A percentile compares a stretch with the other conserved stretches of the same genome.
These are phyloP conservation scores for Uropetala carovei DNA, from an alignment of 2,888 invertebrate genomes.

Conservation along the genomic window DNA sequence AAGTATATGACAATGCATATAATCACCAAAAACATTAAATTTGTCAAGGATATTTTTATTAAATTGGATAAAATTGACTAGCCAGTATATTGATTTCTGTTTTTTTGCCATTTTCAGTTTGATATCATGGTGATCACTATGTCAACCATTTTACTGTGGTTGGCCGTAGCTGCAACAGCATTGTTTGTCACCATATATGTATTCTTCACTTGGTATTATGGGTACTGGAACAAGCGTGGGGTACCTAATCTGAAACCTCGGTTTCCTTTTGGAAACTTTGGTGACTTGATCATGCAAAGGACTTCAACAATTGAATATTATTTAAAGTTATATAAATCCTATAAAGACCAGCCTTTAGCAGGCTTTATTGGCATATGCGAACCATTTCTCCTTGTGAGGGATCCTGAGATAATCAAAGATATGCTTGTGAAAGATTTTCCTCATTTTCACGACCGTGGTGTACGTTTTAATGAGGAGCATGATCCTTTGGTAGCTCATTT, in stretches of 20 bases:
- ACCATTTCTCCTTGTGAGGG: constrained; percentile 67
- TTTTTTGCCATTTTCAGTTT: constrained; percentile 2
- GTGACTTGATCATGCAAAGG: background rate
- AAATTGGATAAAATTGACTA: too few relatives aligned
- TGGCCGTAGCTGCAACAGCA: background rate
- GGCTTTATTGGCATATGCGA: constrained; percentile 72
- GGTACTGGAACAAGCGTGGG: constrained; percentile 46
- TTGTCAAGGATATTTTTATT: too few relatives aligned
- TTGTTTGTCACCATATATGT: background rate
- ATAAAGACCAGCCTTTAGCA: constrained; percentile 72
- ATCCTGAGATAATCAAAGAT: constrained; percentile 67
- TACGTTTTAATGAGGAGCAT: constrained; percentile 69
- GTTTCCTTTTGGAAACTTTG: constrained; percentile 36
- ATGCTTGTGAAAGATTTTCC: constrained; percentile 72
- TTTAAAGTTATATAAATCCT: constrained; percentile 65
- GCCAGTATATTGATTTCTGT: background rate
- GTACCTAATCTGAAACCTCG: background rate
- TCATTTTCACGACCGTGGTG: constrained; percentile 73
- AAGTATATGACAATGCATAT: too few relatives aligned
- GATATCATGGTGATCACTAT: background rate
- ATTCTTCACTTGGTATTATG: constrained; percentile 40
- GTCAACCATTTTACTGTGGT: background rate
- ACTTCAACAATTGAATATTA: background rate
- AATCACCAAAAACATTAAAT: too few relatives aligned
- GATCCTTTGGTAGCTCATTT: constrained; percentile 68